Percentiles rank a stretch among this genome's conserved stretches.
Conservation (phyloP, 2,113 vertebrate genomes). For the Antechinus flavipes region DNA sequence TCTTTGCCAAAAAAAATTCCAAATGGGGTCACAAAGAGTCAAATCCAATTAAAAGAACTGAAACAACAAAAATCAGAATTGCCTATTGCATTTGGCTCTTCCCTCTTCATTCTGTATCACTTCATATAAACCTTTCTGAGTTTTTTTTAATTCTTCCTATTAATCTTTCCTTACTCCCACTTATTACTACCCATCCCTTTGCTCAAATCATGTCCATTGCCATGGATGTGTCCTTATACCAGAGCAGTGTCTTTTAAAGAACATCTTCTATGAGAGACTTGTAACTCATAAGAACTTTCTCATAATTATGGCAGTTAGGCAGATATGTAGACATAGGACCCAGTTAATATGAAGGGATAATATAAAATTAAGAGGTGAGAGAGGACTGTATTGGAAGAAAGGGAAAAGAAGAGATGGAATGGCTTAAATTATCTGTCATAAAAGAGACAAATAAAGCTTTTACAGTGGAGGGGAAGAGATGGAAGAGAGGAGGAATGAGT, state of each 20-base stretch:
- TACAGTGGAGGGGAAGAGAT: too few relatives aligned
- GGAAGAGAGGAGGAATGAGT: too few relatives aligned
- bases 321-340: too few relatives aligned
- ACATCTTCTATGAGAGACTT: too few relatives aligned
- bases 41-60: background rate
- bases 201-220: background rate
- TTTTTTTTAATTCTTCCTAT: background rate
- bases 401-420: too few relatives aligned
- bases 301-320: too few relatives aligned
- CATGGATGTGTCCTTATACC: background rate
- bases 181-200: background rate
- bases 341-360: too few relatives aligned
- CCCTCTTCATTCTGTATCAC: background rate
- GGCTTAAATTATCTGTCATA: too few relatives aligned
- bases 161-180: background rate
- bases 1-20: background rate
- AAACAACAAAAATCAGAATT: background rate
- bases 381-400: too few relatives aligned
- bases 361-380: too few relatives aligned
- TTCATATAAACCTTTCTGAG: background rate
- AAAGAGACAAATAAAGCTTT: too few relatives aligned
- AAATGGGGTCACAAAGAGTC: background rate
- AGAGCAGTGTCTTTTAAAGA: background rate
- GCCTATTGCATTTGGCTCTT: background rate
- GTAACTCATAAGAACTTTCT: too few relatives aligned